Base-by-base conservation (phyloP, 53 echinoderm and acorn worm species). In the Crossaster papposus region DNA sequence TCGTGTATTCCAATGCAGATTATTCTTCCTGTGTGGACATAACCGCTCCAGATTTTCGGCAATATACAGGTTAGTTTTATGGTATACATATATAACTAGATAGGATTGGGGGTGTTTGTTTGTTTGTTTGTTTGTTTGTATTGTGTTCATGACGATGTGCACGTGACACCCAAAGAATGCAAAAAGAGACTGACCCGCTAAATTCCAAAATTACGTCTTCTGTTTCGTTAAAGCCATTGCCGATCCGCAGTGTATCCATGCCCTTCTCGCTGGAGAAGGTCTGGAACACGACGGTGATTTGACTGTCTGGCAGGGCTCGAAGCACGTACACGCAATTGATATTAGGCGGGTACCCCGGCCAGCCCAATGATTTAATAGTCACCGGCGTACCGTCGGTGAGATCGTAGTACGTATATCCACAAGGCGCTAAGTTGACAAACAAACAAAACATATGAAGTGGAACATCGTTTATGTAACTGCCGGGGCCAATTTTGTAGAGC, bases 311-410 rank as follows among this genome's bases (percentile, higher is more conserved):
- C 26, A 14, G 30, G 30, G 1, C 72, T 26, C 29, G 30, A 31
- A 71, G 32, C 72, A 71, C 13, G 14, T 30, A 71, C 20, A 30
- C 26, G 51, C 85, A 85, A 8, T 83, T 65, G 15, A 71, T 20
- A 51, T 85, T 3, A 10, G 85, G 71, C 18, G 35, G 70, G 32
- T 64, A 37, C n/a, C 29, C 23, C 14, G 85, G 85, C 38, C 72
- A 85, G 30, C 23, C 70, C 20, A 58, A 38, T 24, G 85, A 85
- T 3, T 24, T 18, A 12, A 85, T 72, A 28, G 72, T 71, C 3
- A 23, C 29, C 30, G 72, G 32, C 13, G 10, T 22, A 3, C 14
- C 29, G 72, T 20, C 72, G n/a, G 54, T 18, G 36, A 81, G 32
- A 17, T 31, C 24, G 10, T n/a, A 31, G 15, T 22, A n/a, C 30